These are phyloP conservation scores for Flexamia atlantica DNA, from an alignment of 2,888 invertebrate genomes.

Conservation along the genomic window DNA sequence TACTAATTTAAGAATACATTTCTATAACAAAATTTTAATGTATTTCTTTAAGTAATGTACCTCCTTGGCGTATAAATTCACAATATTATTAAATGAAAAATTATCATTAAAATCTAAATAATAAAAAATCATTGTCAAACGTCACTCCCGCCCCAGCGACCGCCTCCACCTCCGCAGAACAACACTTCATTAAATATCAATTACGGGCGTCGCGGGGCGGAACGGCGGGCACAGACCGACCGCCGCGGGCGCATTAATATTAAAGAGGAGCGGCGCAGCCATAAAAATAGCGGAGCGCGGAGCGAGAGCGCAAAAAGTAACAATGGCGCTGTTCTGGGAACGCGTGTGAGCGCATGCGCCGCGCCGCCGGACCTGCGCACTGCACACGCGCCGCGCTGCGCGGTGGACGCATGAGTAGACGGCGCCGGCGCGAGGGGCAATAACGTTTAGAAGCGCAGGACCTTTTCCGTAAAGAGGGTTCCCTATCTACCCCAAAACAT, in stretches of 20 bases:
- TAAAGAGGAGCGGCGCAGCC: constrained; percentile 58
- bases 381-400: background rate
- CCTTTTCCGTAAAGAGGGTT: no score
- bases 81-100: no score
- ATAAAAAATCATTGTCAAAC: no score
- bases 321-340: constrained; percentile 50
- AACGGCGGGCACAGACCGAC: constrained; percentile 52
- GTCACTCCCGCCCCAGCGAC: background rate
- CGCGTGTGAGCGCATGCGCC: constrained; percentile 25
- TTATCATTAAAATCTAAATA: no score
- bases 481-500: no score
- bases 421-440: background rate
- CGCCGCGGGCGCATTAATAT: constrained; percentile 50
- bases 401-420: background rate
- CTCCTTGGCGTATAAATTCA: no score
- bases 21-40: no score
- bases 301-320: constrained; percentile 44
- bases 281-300: constrained; percentile 55
- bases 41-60: no score
- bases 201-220: constrained; percentile 29
- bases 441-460: no score
- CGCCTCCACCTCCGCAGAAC: background rate
- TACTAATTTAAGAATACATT: no score
- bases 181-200: constrained; percentile 54
- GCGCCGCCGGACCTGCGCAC: background rate